Evolutionary conservation across 1,140 invertebrate species (phyloP).

Genomic region (Stratiolaelaps scimitus): DNA sequence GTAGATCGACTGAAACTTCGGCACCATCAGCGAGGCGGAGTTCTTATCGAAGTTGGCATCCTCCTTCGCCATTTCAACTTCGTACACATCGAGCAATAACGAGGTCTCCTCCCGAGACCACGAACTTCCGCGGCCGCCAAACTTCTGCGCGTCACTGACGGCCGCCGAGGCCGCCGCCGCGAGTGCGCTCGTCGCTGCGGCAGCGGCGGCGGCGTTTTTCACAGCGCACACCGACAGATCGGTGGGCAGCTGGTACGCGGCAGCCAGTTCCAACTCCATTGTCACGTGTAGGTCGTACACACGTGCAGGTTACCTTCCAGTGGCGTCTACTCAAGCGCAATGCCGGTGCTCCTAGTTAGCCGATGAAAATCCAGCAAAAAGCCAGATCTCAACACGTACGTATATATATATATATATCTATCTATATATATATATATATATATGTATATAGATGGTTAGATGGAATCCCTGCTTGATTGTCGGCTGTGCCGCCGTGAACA

Average conservation of each 20-base stretch:
- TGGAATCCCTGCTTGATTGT: too few species aligned
- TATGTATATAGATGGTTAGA: too few species aligned
- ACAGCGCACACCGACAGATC: slow-evolving; percentile 23
- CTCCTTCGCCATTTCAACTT: slow-evolving; percentile 23
- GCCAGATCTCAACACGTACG: too few species aligned
- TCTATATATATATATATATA: too few species aligned
- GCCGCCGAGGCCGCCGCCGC: slow-evolving; percentile 6
- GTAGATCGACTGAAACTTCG: slow-evolving; percentile 24
- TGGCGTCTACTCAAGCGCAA: too few species aligned
- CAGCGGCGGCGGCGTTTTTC: slow-evolving; percentile 13
- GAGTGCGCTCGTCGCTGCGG: background rate
- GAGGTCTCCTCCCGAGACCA: slow-evolving; percentile 27
- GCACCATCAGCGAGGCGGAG: slow-evolving; percentile 6
- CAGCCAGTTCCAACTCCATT: too few species aligned
- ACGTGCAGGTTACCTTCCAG: too few species aligned
- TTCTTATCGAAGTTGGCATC: slow-evolving; percentile 25
- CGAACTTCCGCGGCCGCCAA: slow-evolving; percentile 20
- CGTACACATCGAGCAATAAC: slow-evolving; percentile 14
- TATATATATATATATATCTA: too few species aligned
- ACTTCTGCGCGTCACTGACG: slow-evolving; percentile 22
- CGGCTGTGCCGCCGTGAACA: too few species aligned
- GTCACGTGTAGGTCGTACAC: too few species aligned
- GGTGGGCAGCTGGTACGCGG: slow-evolving; percentile 19
- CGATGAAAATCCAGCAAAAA: too few species aligned
- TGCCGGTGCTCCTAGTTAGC: too few species aligned